Base-by-base conservation (phyloP, 1,140 invertebrate species). In the Camponotus vicinus region DNA sequence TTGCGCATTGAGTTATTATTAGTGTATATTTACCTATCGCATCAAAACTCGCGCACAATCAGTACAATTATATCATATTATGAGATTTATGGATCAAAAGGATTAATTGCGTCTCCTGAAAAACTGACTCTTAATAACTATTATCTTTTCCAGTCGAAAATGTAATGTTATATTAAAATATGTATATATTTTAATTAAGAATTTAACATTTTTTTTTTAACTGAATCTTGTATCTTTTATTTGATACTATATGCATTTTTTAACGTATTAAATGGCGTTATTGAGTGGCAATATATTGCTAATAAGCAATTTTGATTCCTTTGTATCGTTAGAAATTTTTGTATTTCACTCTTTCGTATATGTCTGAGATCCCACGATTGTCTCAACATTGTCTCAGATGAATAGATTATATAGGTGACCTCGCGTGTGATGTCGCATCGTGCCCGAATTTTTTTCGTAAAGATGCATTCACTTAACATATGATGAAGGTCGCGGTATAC, bases 1-100 rank as follows among this genome's bases (percentile, higher is more conserved):
- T 82, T 82, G 37, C 69, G 52, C 42, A 82, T 82, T 42, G 78
- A 82, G 37, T 82, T 82, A 82, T 82, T 52, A 71, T 67, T 82
- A 52, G 66, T 71, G 66, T 70, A 42, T 42, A 82, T 82, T 82
- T 71, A 57, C 78, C 78, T 79, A 59, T 71, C 66, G 64, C 37
- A 71, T 82, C 66, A 71, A 71, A 82, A 82, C 78, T 82, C 52
- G 5, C 27, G 52, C 18, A 82, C 78, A 82, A 82, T 82, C 52
- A 82, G 21, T 45, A 49, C 15, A 82, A 82, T 82, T 70, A 21
- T 66, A 82, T 82, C 69, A 71, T 11, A 82, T 82, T 80, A 82
- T 6, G 15, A 42, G 78, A 42, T 66, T 70, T 21, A 18, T 59
- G 9, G 6, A 13, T 3, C 37, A 37, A 59, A 40, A 40, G 21